These are phyloP conservation scores for Salvelinus alpinus DNA, from an alignment of 2,113 vertebrate genomes.

Conservation along the genomic window DNA sequence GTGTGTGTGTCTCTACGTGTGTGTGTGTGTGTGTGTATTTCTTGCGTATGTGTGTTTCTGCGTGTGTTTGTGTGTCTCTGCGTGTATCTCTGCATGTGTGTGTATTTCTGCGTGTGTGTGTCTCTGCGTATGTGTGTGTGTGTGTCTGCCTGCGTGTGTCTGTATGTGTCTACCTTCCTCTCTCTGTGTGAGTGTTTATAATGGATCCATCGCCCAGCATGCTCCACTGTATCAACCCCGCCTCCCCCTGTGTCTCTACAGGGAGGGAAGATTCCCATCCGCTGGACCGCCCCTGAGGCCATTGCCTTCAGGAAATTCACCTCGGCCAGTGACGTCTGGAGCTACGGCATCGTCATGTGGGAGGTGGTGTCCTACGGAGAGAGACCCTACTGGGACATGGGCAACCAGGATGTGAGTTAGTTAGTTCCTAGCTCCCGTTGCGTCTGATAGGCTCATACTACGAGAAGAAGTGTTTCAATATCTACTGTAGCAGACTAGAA, in stretches of 20 bases:
- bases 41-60: too few species aligned
- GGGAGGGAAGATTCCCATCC: conserved; percentile 81
- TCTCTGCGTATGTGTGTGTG: conserved; percentile 10
- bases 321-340: conserved; percentile 79
- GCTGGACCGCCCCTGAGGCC: conserved; percentile 80
- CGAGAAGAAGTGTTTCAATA: not conserved
- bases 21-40: too few species aligned
- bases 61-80: too few species aligned
- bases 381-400: conserved; percentile 82
- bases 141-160: not conserved
- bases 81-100: conserved; percentile 39
- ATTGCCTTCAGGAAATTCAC: conserved; percentile 82
- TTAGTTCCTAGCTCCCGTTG: not conserved
- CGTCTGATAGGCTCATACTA: not conserved
- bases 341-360: conserved; percentile 82
- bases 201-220: conserved; percentile 15
- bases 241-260: conserved; percentile 30
- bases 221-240: conserved; percentile 19
- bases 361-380: conserved; percentile 82
- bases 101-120: conserved; percentile 30
- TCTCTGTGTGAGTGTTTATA: conserved; percentile 13
- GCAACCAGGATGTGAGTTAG: conserved; percentile 78
- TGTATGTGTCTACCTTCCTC: not conserved
- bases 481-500: too few species aligned
- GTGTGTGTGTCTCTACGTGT: too few species aligned